These are phyloP conservation scores for Muntiacus muntjak DNA, from an alignment of 2,113 vertebrate species.

Conservation along the genomic window DNA sequence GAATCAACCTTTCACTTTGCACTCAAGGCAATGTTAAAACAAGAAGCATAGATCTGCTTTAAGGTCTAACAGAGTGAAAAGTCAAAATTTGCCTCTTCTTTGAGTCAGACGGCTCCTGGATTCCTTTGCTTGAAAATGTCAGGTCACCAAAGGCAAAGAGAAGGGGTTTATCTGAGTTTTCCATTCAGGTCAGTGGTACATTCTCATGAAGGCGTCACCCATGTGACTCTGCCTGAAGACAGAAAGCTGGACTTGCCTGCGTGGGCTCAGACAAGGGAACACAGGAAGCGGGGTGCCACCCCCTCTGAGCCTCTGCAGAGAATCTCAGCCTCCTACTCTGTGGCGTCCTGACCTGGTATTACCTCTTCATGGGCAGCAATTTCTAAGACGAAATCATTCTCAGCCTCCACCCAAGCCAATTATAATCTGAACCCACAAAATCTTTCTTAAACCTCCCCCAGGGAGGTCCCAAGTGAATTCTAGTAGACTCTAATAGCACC, in stretches of 20 bases:
- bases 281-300: accelerated
- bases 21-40: not conserved
- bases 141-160: not conserved
- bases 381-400: not conserved
- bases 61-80: not conserved
- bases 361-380: not conserved
- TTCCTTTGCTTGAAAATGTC: not conserved
- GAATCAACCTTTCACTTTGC: not conserved
- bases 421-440: not conserved
- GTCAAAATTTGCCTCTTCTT: not conserved
- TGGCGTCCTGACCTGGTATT: not conserved
- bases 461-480: not conserved
- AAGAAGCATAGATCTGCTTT: not conserved
- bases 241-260: not conserved
- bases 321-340: not conserved
- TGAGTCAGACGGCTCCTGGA: not conserved
- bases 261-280: not conserved
- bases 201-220: not conserved
- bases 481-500: not conserved
- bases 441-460: not conserved
- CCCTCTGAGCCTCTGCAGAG: not conserved
- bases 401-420: not conserved
- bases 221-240: not conserved
- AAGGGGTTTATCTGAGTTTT: not conserved
- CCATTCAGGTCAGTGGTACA: not conserved